Evolutionary conservation across 2,797 vertebrate genomes (phyloP), one percentile per base, ranked within the genome.

Genomic region (Limosa lapponica): DNA sequence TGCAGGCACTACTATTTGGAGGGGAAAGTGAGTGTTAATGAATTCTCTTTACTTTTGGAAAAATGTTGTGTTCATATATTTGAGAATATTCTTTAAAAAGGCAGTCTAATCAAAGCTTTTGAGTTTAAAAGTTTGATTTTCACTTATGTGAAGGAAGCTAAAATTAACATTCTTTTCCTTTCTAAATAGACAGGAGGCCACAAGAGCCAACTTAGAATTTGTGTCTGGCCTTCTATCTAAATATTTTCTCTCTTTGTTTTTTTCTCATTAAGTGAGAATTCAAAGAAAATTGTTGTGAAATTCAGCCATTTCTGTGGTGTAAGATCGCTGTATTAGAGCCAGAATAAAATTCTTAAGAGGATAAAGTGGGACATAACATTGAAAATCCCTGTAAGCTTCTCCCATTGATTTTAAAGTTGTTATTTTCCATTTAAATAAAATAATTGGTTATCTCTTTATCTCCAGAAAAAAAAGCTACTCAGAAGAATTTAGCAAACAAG

Each of bases 281-380:
- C 34, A 41, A 79, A 55, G 12, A 3, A 87, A 82, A 66, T 89
- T 75, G 10, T 92, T 92, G 78, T 87, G 55, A 94, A 95, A 87
- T 39, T 72, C 36, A 58, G 16, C 46, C 3, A 5, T 66, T 94
- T 79, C 19, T 86, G 14, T 49, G 10, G 5, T 1, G 2, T 27
- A 64, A 32, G 5, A 23, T 16, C 4, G 5, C 10, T 39, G 1
- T 46, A 25, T 25, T 39, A 48, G 54, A 58, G n/a, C 41, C 23
- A 80, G 43, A 80, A 75, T 36, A 23, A 79, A 84, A 61, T 74
- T 74, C 25, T 92, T 41, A 90, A 64, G 13, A 72, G 37, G 62
- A 90, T 93, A 79, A 95, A 97, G 52, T n/a, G 28, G 28, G 17
- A 85, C 49, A 83, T 65, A 82, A 41, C 90, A 34, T 20, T 27